Evolutionary conservation across 2,888 invertebrate genomes (phyloP).

Genomic region (Conus canariensis): DNA sequence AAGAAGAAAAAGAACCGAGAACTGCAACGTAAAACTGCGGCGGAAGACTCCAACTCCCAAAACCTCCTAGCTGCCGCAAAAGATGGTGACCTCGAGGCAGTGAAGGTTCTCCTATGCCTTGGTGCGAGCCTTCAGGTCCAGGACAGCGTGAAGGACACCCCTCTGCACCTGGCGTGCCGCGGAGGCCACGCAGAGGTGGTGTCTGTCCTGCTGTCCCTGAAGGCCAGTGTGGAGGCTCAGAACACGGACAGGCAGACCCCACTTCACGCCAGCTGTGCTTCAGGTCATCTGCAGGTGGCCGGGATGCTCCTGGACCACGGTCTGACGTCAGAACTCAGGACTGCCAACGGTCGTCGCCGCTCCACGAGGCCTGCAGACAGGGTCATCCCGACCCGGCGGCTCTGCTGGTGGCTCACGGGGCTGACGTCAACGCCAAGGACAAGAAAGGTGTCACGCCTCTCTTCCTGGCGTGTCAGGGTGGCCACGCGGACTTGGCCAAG

Average conservation of each 20-base stretch:
- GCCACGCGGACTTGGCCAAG: constrained; percentile 56
- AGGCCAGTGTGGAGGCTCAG: constrained; percentile 61
- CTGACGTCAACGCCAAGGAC: constrained; percentile 59
- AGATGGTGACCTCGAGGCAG: constrained; percentile 1
- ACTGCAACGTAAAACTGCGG: neutral
- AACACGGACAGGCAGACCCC: constrained; percentile 65
- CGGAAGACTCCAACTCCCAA: neutral
- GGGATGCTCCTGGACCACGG: constrained; percentile 62
- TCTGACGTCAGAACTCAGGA: constrained; percentile 62
- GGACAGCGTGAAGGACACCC: neutral
- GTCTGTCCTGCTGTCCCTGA: constrained; percentile 58
- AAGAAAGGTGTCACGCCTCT: constrained; percentile 58
- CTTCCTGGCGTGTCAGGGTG: constrained; percentile 60
- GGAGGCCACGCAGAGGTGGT: constrained; percentile 53
- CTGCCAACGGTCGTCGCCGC: constrained; percentile 60
- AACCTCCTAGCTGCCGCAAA: neutral
- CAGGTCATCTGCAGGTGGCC: constrained; percentile 60
- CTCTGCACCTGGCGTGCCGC: neutral
- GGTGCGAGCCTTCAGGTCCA: neutral
- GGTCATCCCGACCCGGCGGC: constrained; percentile 54
- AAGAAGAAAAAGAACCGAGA: neutral
- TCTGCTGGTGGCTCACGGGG: constrained; percentile 62
- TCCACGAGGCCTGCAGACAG: constrained; percentile 60
- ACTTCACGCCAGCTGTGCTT: constrained; percentile 58
- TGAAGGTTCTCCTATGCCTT: neutral